Percentiles rank a stretch among this genome's conserved stretches.
These are phyloP conservation scores for Percina caprodes DNA, from an alignment of 2,113 vertebrate genomes.

Conservation along the genomic window DNA sequence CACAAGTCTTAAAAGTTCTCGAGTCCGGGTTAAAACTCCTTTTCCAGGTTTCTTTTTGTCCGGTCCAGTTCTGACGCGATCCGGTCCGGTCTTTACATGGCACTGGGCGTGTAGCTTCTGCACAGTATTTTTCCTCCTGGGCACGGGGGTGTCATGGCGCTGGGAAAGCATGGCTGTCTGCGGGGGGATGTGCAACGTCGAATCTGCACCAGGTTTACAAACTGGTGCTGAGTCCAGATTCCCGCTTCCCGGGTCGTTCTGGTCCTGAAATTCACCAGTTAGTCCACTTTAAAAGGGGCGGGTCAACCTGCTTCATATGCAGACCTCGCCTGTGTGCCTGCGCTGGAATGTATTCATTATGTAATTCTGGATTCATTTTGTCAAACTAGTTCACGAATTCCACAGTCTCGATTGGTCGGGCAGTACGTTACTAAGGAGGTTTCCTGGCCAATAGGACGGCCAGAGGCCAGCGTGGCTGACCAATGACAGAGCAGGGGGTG, in stretches of 20 bases:
- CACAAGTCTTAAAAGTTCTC: constrained; percentile 72
- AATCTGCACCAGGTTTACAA: constrained; percentile 30
- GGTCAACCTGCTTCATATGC: constrained; percentile 51
- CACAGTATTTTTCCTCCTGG: constrained; percentile 74
- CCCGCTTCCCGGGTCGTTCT: not conserved
- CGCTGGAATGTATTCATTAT: constrained; percentile 79
- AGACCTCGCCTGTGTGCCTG: constrained; percentile 62
- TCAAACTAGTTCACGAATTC: constrained; percentile 49
- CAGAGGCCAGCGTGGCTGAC: constrained; percentile 60
- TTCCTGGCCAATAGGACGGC: constrained; percentile 58
- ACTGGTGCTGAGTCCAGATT: constrained; percentile 45
- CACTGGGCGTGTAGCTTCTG: constrained; percentile 73
- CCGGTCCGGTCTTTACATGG: constrained; percentile 74
- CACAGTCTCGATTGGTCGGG: constrained; percentile 79
- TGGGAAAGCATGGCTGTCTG: constrained; percentile 67
- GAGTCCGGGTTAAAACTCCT: constrained; percentile 44
- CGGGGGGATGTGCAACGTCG: constrained; percentile 54
- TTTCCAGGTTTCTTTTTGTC: constrained; percentile 45
- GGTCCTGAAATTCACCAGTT: constrained; percentile 50
- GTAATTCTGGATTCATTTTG: constrained; percentile 39
- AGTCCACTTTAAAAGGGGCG: constrained; percentile 12
- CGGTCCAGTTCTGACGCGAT: constrained; percentile 64
- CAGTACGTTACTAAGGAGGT: constrained; percentile 76
- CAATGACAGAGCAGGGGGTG: constrained; percentile 42
- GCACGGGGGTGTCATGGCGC: constrained; percentile 53